Evolutionary conservation across 2,888 invertebrate genomes (phyloP), one percentile per base, ranked within the genome.

Genomic region (Pheosia gnoma): DNA sequence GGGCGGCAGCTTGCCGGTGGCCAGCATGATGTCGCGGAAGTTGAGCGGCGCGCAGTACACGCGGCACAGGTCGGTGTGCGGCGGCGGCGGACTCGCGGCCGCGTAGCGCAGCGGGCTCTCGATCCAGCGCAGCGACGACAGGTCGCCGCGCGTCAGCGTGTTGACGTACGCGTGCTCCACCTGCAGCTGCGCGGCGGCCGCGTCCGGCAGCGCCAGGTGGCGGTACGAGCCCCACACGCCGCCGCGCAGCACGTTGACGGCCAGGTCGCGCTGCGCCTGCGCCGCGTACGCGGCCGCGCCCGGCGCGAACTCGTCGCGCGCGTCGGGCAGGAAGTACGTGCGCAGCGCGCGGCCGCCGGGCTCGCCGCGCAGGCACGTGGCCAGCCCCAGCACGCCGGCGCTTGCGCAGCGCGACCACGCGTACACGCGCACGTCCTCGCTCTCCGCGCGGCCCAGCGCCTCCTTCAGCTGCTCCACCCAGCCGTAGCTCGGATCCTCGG

Each of bases 1-100:
- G 43, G 99, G 98, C 59, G 99, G 98, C 68, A 99, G 95, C 93
- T 99, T 99, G 77, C 99, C 99, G 38, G 98, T 98, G 41, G 99
- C 99, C 82, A 99, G 93, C 99, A 99, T 99, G 74, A 99, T 96
- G 90, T 99, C 99, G 74, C 99, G 96, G 97, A 99, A 99, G 94
- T 99, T 99, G 66, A 99, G 95, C 52, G 99, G 97, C 2, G 98
- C 97, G 91, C 97, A 99, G 89, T 98, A 97, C 11, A 99, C 98
- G 69, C 95, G 95, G 90, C 98, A 98, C 57, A 98, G 91, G 77
- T 97, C 96, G 11, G 92, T 85, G 66, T 94, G 90, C 4, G 94
- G 87, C 71, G 93, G 81, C 67, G 86, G 81, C 67, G 86, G 81
- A 56, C 71, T 67, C 52, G 75, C 80, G 36, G 63, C 65, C 96